These are phyloP conservation scores for Microcebus ravelobensis DNA, from an alignment of 2,113 vertebrate genomes.

Conservation along the genomic window DNA sequence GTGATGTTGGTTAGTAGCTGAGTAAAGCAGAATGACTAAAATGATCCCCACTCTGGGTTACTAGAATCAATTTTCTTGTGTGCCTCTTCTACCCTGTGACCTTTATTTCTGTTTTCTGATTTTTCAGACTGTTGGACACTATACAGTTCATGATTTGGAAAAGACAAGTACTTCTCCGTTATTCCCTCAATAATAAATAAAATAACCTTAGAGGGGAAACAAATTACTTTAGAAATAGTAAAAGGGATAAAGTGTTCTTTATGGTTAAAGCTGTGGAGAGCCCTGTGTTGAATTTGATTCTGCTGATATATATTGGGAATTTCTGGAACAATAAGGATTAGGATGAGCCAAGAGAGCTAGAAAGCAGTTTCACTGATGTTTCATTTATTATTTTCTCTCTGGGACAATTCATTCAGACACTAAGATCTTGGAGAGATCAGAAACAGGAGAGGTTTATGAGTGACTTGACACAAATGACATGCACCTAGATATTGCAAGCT, in stretches of 20 bases:
- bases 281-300: slow-evolving; percentile 8
- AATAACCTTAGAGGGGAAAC: neutral
- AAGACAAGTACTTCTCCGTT: slow-evolving; percentile 21
- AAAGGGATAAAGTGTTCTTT: neutral
- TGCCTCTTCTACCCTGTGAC: neutral
- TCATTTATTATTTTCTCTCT: slow-evolving; percentile 60
- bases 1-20: neutral
- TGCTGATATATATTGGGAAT: neutral
- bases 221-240: slow-evolving; percentile 21
- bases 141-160: slow-evolving; percentile 17
- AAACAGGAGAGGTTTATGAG: neutral
- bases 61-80: slow-evolving; percentile 9
- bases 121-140: slow-evolving; percentile 29
- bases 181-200: slow-evolving; percentile 31
- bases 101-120: slow-evolving; percentile 26
- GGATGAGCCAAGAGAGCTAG: slow-evolving; percentile 13
- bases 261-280: slow-evolving; percentile 1
- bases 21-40: slow-evolving; percentile 11
- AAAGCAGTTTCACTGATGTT: slow-evolving; percentile 54
- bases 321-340: slow-evolving; percentile 5
- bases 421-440: neutral
- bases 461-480: neutral
- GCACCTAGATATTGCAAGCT: neutral
- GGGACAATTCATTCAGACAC: neutral
- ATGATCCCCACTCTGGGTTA: neutral